A percentile compares a stretch with the other conserved stretches of the same genome.
Evolutionary conservation across 1,140 invertebrate genomes (phyloP).

Genomic region (Chrysomallon squamiferum): DNA sequence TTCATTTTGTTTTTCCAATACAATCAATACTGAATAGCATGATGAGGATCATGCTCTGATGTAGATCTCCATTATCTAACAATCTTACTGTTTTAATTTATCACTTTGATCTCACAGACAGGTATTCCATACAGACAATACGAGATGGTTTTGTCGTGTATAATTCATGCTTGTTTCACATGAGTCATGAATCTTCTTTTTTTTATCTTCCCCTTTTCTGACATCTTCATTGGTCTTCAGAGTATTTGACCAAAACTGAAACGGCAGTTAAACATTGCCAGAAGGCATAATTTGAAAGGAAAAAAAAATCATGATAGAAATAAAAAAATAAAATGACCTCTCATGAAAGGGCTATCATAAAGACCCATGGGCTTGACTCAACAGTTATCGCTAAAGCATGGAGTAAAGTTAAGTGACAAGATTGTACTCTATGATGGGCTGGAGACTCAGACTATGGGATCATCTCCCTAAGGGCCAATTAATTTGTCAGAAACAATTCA

Average conservation of each 20-base stretch:
- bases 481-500: conserved; percentile 9
- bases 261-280: neutral
- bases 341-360: conserved; percentile 3
- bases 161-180: neutral
- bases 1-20: no score
- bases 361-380: neutral
- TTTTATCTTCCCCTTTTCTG: neutral
- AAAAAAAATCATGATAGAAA: no score
- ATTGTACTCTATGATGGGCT: neutral
- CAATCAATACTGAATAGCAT: no score
- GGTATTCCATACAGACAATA: no score
- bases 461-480: neutral
- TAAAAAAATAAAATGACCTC: neutral
- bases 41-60: no score
- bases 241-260: neutral
- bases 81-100: no score
- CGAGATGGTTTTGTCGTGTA: neutral
- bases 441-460: neutral
- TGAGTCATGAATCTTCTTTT: neutral
- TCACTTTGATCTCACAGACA: no score
- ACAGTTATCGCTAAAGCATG: neutral
- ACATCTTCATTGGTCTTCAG: conserved; percentile 1
- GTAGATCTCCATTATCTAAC: no score
- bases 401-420: neutral
- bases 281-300: neutral